phyloP scores from a whole-genome alignment of 2,797 vertebrate species.

The Acipenser ruthenus region DNA sequence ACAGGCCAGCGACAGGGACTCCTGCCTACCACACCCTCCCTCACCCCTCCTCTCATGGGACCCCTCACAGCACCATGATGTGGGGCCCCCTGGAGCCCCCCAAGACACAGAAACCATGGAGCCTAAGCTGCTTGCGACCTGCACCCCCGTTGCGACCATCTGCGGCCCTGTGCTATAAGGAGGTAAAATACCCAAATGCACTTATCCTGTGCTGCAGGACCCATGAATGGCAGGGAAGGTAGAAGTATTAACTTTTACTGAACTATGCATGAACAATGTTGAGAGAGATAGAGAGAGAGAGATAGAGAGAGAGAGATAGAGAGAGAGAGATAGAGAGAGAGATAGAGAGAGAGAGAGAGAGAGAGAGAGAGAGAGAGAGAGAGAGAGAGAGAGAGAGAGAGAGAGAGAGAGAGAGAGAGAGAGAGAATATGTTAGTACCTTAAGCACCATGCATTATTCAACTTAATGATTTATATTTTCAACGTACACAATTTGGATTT shows the following conservation, averaged over 20 bases:
- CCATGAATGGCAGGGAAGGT: too few relatives aligned
- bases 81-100: slow-evolving; percentile 96
- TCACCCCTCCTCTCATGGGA: slow-evolving; percentile 84
- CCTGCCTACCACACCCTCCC: slow-evolving; percentile 94
- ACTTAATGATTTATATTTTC: neutral
- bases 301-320: too few relatives aligned
- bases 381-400: too few relatives aligned
- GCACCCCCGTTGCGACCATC: slow-evolving; percentile 89
- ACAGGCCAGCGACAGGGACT: slow-evolving; percentile 74
- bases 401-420: too few relatives aligned
- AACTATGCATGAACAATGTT: too few relatives aligned
- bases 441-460: neutral
- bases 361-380: too few relatives aligned
- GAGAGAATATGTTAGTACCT: neutral
- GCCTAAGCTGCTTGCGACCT: slow-evolving; percentile 90
- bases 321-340: too few relatives aligned
- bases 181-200: slow-evolving; percentile 56
- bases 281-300: too few relatives aligned
- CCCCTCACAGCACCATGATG: slow-evolving; percentile 82
- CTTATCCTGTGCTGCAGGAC: neutral
- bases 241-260: too few relatives aligned
- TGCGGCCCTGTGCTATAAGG: slow-evolving; percentile 93
- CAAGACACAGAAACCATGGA: slow-evolving; percentile 96
- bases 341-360: too few relatives aligned
- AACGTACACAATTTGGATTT: too few relatives aligned